phyloP scores from a whole-genome alignment of 1,140 invertebrate species.

The Lordiphosa clarofinis region DNA sequence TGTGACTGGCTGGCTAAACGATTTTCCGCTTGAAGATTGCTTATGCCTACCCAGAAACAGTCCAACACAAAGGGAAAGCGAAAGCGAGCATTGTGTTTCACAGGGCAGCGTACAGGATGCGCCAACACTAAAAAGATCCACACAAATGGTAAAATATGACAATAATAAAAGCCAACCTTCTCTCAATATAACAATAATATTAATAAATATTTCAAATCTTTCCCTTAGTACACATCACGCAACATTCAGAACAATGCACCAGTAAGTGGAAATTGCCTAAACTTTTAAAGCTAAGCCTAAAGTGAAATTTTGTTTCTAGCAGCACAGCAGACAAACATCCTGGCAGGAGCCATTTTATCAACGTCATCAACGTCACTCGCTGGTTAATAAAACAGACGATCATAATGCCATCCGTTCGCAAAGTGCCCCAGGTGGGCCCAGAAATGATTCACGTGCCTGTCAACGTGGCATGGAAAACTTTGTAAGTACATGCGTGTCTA shows the following conservation, averaged over 20 bases:
- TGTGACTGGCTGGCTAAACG: background rate
- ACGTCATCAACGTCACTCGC: background rate
- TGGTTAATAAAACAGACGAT: background rate
- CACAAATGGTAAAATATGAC: background rate
- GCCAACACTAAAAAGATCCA: background rate
- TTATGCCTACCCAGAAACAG: too few relatives aligned
- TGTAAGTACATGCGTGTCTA: background rate
- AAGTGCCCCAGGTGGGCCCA: background rate
- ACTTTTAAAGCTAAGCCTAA: too few relatives aligned
- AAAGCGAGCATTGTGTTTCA: background rate
- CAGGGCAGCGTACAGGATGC: slow-evolving; percentile 2
- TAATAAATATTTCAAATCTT: too few relatives aligned
- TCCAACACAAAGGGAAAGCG: background rate
- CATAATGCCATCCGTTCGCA: background rate
- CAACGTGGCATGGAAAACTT: slow-evolving; percentile 7
- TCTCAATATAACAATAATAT: too few relatives aligned
- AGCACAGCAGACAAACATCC: background rate
- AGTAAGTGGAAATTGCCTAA: too few relatives aligned
- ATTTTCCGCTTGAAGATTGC: background rate
- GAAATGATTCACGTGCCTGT: background rate
- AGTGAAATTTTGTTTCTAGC: background rate
- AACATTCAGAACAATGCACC: too few relatives aligned
- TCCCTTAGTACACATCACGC: too few relatives aligned
- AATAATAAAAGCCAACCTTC: too few relatives aligned
- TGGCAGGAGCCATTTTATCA: too few relatives aligned